Evolutionary conservation across 2,888 invertebrate species (phyloP).

Genomic region (Kryphioiulus occultus): DNA sequence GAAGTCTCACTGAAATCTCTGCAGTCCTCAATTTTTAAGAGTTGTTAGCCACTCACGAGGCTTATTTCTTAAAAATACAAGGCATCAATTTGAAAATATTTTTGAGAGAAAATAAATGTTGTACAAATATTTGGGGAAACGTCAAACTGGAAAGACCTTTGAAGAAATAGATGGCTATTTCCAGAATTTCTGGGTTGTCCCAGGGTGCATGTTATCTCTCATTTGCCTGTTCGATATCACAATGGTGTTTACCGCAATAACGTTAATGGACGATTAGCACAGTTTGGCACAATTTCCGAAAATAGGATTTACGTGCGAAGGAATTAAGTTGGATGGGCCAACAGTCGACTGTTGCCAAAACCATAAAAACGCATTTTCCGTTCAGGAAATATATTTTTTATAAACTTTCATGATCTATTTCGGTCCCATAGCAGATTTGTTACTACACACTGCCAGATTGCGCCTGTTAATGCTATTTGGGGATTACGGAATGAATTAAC

Average conservation of each 20-base stretch:
- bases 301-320: background rate
- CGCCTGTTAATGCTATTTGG: background rate
- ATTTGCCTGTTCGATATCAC: background rate
- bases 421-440: background rate
- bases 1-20: too few species aligned
- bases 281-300: background rate
- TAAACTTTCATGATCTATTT: slow-evolving; percentile 23
- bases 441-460: background rate
- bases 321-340: background rate
- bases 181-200: too few species aligned
- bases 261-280: background rate
- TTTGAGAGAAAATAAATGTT: too few species aligned
- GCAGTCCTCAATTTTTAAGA: too few species aligned
- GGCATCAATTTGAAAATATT: too few species aligned
- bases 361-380: background rate
- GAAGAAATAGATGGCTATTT: too few species aligned
- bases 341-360: background rate
- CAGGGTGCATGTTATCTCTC: too few species aligned
- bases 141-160: too few species aligned
- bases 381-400: background rate
- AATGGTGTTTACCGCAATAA: background rate
- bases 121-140: too few species aligned
- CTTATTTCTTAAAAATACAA: too few species aligned
- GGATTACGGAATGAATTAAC: too few species aligned
- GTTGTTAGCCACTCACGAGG: too few species aligned